These are phyloP conservation scores for Periplaneta americana DNA, from an alignment of 1,140 invertebrate genomes.

Conservation along the genomic window DNA sequence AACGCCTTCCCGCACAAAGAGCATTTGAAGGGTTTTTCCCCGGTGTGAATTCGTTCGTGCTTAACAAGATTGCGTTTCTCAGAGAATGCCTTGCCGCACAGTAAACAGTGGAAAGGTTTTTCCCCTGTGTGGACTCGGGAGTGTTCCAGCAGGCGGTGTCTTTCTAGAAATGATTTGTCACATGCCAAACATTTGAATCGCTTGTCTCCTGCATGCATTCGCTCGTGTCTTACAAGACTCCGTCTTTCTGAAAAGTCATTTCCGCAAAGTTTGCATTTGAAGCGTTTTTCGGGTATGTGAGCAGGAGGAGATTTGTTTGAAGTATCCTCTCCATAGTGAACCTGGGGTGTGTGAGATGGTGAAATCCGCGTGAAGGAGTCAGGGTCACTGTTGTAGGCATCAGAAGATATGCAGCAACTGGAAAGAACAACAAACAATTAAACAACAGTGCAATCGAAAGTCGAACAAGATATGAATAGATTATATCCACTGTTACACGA, in stretches of 20 bases:
- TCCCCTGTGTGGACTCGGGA: constrained; percentile 50
- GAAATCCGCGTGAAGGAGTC: too few relatives aligned
- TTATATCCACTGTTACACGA: too few relatives aligned
- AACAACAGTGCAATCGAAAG: too few relatives aligned
- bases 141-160: constrained; percentile 50
- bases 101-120: constrained; percentile 45
- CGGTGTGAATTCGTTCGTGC: too few relatives aligned
- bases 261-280: constrained; percentile 38
- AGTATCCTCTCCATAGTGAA: too few relatives aligned
- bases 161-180: constrained; percentile 44
- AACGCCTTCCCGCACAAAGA: constrained; percentile 2
- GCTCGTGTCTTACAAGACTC: constrained; percentile 34
- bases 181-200: constrained; percentile 53
- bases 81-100: constrained; percentile 47
- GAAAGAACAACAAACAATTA: too few relatives aligned
- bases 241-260: constrained; percentile 35
- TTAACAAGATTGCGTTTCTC: constrained; percentile 28
- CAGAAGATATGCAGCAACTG: too few relatives aligned
- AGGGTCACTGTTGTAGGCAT: too few relatives aligned
- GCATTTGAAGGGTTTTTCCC: constrained; percentile 19
- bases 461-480: too few relatives aligned
- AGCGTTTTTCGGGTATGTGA: too few relatives aligned
- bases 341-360: too few relatives aligned
- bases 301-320: too few relatives aligned
- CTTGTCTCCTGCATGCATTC: constrained; percentile 48